Percentiles rank a stretch among this genome's conserved stretches.
These are phyloP conservation scores for Thera obeliscata DNA, from an alignment of 2,888 invertebrate species.

Conservation along the genomic window DNA sequence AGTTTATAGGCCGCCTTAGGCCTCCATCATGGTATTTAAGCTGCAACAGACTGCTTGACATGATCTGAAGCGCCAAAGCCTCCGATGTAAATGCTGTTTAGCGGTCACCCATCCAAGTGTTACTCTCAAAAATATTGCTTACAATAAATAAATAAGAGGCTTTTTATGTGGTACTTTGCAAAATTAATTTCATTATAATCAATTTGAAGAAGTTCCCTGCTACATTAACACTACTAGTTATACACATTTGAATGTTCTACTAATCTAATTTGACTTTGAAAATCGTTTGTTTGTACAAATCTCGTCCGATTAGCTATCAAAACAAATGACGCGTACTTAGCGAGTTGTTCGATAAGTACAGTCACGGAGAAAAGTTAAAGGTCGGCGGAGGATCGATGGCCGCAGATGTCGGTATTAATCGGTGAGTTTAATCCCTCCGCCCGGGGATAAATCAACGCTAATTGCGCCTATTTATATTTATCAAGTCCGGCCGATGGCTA, in stretches of 20 bases:
- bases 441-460: constrained; percentile 75
- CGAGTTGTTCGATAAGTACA: constrained; percentile 59
- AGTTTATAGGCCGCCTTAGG: neutral
- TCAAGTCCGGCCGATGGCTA: constrained; percentile 64
- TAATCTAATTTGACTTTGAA: neutral
- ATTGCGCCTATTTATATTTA: constrained; percentile 80
- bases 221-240: neutral
- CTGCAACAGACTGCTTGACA: too few relatives aligned
- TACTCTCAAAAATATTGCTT: too few relatives aligned
- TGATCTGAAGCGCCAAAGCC: too few relatives aligned
- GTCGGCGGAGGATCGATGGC: constrained; percentile 74
- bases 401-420: constrained; percentile 79
- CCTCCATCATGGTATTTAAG: too few relatives aligned
- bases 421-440: constrained; percentile 74
- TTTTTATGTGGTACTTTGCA: too few relatives aligned
- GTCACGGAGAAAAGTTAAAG: constrained; percentile 77
- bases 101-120: too few relatives aligned
- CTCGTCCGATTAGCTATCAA: constrained; percentile 35
- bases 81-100: too few relatives aligned
- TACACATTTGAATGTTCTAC: neutral
- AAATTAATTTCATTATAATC: too few relatives aligned
- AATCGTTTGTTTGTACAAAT: constrained; percentile 26
- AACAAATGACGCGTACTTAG: constrained; percentile 41
- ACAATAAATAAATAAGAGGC: too few relatives aligned
- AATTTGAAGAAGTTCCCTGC: too few relatives aligned